Percentiles rank a stretch among this genome's conserved stretches.
Evolutionary conservation across 1,140 invertebrate genomes (phyloP).

Genomic region (Heliconius melpomene): DNA sequence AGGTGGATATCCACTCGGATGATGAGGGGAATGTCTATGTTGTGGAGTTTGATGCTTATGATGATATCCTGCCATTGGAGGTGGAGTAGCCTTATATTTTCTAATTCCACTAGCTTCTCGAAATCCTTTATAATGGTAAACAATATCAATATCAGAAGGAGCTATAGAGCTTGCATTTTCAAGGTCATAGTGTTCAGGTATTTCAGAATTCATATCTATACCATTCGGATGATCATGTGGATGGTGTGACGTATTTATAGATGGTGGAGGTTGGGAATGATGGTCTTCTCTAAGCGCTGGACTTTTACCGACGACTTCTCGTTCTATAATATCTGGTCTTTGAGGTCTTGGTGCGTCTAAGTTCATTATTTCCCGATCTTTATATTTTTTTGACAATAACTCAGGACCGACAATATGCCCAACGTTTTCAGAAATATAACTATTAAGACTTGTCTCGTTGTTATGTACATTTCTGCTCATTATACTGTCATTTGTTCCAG

Average conservation of each 20-base stretch:
- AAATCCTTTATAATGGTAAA: conserved; percentile 97
- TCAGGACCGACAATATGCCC: conserved; percentile 89
- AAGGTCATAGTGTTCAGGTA: conserved; percentile 97
- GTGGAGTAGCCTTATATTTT: conserved; percentile 92
- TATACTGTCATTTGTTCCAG: conserved; percentile 82
- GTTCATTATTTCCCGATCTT: conserved; percentile 89
- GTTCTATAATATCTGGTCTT: conserved; percentile 95
- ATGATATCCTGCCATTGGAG: conserved; percentile 87
- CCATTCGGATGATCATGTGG: conserved; percentile 85
- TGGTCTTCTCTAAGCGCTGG: conserved; percentile 89
- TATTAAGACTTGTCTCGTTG: conserved; percentile 82
- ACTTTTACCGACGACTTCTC: conserved; percentile 91
- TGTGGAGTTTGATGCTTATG: conserved; percentile 89
- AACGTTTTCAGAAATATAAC: conserved; percentile 85
- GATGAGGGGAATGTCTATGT: conserved; percentile 87
- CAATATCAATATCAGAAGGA: conserved; percentile 97
- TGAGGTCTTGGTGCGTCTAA: conserved; percentile 86
- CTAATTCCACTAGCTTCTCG: conserved; percentile 89
- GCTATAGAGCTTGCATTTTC: conserved; percentile 98
- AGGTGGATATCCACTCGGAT: conserved; percentile 85
- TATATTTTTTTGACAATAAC: conserved; percentile 92
- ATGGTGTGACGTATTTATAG: conserved; percentile 83
- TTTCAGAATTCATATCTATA: conserved; percentile 88
- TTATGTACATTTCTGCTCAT: conserved; percentile 81
- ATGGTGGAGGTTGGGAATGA: conserved; percentile 86